Evolutionary conservation across 2,888 invertebrate genomes (phyloP).

Genomic region (Uropetala carovei): DNA sequence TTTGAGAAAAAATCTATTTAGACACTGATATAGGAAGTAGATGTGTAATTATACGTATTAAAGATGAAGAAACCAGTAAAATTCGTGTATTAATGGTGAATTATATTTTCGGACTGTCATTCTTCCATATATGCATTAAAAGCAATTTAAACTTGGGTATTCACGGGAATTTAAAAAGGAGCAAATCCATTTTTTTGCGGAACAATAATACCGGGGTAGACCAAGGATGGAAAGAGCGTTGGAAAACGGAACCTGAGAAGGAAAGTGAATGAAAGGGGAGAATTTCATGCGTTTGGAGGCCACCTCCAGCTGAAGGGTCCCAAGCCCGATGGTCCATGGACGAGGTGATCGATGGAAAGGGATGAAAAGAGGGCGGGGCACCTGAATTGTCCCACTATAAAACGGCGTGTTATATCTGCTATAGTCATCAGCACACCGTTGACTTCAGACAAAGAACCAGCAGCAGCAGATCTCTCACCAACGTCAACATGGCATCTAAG

Average conservation of each 20-base stretch:
- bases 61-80: too few relatives aligned
- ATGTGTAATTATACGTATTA: too few relatives aligned
- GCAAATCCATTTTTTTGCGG: not conserved
- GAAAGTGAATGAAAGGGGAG: slow-evolving; percentile 1
- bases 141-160: not conserved
- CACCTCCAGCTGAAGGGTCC: not conserved
- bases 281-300: not conserved
- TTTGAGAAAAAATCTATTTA: too few relatives aligned
- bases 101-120: too few relatives aligned
- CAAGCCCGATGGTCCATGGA: not conserved
- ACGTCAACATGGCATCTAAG: not conserved
- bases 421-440: not conserved
- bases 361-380: not conserved
- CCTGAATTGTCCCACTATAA: not conserved
- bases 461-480: not conserved
- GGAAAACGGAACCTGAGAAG: not conserved
- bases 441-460: not conserved
- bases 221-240: not conserved
- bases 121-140: too few relatives aligned
- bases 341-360: slow-evolving; percentile 28
- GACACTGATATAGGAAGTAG: too few relatives aligned
- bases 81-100: too few relatives aligned
- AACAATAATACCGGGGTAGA: not conserved
- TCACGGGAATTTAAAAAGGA: not conserved
- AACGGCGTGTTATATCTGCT: not conserved